Base-by-base conservation (phyloP, 1,140 invertebrate genomes). In the Aleiodes sp. region DNA sequence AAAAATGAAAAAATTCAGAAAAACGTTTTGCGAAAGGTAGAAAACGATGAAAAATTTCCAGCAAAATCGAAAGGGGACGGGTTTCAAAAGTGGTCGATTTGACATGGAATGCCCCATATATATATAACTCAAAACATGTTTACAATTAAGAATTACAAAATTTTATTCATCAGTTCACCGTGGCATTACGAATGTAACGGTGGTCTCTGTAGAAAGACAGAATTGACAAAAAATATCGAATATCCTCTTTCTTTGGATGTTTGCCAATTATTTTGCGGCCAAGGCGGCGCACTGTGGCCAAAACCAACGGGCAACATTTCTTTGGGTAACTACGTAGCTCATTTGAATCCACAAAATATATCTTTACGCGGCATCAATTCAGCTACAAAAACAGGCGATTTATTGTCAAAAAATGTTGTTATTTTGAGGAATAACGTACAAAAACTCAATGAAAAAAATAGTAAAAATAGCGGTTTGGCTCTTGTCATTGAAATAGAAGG, bases 231-330 rank as follows among this genome's bases (percentile, higher is more conserved):
- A 37, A 71, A 81, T 7, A 72, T 76, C 0, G 73, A 16, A 9
- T 63, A 62, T 2, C 80, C 80, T 19, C 26, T 75, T 10, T 70
- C 81, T 1, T 72, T 83, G 24, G 73, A 73, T 61, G 77, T 83
- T 8, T 86, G 84, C 46, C 80, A 86, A 70, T 74, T 86, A 46
- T 81, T 80, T 57, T 86, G 84, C 56, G 79, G 78, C 1, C 65
- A 80, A n/a, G 73, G 76, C 76, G 91, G 91, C 62, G 85, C 88
- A 1, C 76, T 95, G 1, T 94, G 93, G 92, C 93, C 93, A 0
- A 88, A 85, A 72, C 92, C 93, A 4, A 93, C 90, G 0, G 91
- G 91, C 0, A 80, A 87, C 12, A 77, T 91, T 1, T 86, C 88
- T 12, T 70, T 93, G 1, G 89, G 90, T 4, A 88, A 86, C 37